These are phyloP conservation scores for Pangasianodon hypophthalmus DNA, from an alignment of 2,113 vertebrate species.

Conservation along the genomic window DNA sequence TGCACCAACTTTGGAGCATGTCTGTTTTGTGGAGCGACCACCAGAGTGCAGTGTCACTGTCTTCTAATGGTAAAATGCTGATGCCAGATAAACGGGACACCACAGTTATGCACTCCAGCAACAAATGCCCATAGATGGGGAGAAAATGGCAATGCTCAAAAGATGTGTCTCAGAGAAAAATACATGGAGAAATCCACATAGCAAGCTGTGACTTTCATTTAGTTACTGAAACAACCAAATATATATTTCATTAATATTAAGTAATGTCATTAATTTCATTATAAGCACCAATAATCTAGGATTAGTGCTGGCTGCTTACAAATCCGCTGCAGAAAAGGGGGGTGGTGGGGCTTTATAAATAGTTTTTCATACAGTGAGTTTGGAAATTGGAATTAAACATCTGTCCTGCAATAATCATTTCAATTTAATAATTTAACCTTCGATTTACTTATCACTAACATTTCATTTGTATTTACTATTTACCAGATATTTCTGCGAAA, in stretches of 20 bases:
- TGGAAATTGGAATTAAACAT: constrained; percentile 17
- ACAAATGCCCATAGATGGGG: constrained; percentile 32
- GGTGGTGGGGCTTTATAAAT: background rate
- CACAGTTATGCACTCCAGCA: background rate
- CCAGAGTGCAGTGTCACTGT: constrained; percentile 62
- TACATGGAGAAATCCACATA: background rate
- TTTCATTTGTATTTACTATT: background rate
- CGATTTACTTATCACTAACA: background rate
- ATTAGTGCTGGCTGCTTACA: background rate
- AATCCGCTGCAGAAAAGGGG: background rate
- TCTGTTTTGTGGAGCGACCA: constrained; percentile 58
- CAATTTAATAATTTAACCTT: background rate
- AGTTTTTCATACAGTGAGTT: constrained; percentile 12
- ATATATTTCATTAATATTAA: constrained; percentile 8
- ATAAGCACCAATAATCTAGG: background rate
- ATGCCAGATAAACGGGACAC: constrained; percentile 13
- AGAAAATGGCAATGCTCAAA: background rate
- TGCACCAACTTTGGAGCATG: too few species aligned
- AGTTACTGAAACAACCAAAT: background rate
- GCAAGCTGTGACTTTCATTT: background rate
- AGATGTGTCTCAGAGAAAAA: background rate
- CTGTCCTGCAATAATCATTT: constrained; percentile 18
- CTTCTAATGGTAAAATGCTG: background rate
- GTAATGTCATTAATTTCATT: background rate
- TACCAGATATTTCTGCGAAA: background rate